Base-by-base conservation (phyloP, 2,888 invertebrate species). In the Carterocephalus palaemon region DNA sequence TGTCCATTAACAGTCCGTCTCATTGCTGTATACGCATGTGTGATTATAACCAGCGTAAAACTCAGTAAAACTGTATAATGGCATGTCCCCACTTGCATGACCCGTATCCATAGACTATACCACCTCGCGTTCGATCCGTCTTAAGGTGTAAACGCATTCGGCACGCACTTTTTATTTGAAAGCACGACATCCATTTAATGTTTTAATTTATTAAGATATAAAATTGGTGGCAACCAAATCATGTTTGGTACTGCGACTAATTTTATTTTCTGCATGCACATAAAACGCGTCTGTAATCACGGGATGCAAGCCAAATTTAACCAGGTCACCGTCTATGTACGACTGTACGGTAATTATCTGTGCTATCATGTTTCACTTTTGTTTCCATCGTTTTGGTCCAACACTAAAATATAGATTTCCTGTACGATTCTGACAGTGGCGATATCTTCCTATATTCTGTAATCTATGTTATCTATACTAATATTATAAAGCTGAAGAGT, bases 1-100 rank as follows among this genome's bases (percentile, higher is more conserved):
- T 71, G 67, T 66, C 68, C 70, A 75, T 75, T 69, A 64, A 61
- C 58, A 64, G 66, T 58, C 50, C 54, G 57, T 53, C 56, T 59
- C 67, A 70, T 64, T 64, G 68, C 59, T 65, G n/a, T n/a, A 62
- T 67, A 61, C 62, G 64, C 61, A 58, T 64, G 57, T 55, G 54
- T 52, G 59, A 57, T 62, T 59, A 54, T 62, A 58, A 55, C 53
- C 53, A 33, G 47, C 50, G 22, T 51, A 36, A 43, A 52, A 45
- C 46, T 38, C n/a, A n/a, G n/a, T 20, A 33, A 32, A 34, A 33
- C 24, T 37, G 37, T 37, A 12, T n/a, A n/a, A n/a, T n/a, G n/a
- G n/a, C n/a, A n/a, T n/a, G n/a, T n/a, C n/a, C n/a, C n/a, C n/a
- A n/a, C n/a, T n/a, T n/a, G n/a, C n/a, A n/a, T n/a, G n/a, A n/a